Base-by-base conservation (phyloP, 1,140 invertebrate species). In the Drosophila watanabei region DNA sequence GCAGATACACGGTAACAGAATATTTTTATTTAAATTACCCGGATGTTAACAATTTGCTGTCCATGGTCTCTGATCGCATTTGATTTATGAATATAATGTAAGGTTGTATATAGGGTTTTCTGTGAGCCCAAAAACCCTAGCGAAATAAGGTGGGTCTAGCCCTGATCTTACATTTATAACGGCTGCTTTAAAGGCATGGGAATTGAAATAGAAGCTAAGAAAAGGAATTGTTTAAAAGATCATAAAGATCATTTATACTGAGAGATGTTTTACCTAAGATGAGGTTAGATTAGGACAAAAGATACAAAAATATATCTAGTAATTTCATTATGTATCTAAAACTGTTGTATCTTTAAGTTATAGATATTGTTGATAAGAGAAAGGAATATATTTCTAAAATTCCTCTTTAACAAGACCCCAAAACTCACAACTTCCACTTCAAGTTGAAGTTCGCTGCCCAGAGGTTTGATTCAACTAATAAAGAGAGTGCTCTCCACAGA, bases 1-100 rank as follows among this genome's bases (percentile, higher is more conserved):
- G 32, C 39, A 73, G 46, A 73, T 37, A 73, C 54, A 39, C 9
- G 71, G 61, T 43, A 41, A 35, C 54, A 14, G 37, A 79, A 79
- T 39, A 52, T 46, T 88, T 89, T 63, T 80, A 88, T 88, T 88
- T 69, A 88, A 88, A 88, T 88, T 89, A 85, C 84, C 84, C 84
- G 84, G 84, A 88, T 88, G 84, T 75, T 89, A 71, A 63, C 85
- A 88, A 88, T 88, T 88, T 88, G 66, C 81, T 73, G 81, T 78
- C 77, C 65, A 80, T 84, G 85, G 57, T 68, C 69, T 89, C 69
- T 83, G 85, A 71, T 56, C 80, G 51, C 48, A 66, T 71, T 84
- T 88, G 84, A 88, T 88, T 88, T 88, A 88, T 88, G 84, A 68
- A 60, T 59, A 46, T 77, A 77, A 77, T 77, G 30, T 45, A 60